Evolutionary conservation across 1,140 invertebrate species (phyloP), one percentile per base, ranked within the genome.

Genomic region (Battus philenor): DNA sequence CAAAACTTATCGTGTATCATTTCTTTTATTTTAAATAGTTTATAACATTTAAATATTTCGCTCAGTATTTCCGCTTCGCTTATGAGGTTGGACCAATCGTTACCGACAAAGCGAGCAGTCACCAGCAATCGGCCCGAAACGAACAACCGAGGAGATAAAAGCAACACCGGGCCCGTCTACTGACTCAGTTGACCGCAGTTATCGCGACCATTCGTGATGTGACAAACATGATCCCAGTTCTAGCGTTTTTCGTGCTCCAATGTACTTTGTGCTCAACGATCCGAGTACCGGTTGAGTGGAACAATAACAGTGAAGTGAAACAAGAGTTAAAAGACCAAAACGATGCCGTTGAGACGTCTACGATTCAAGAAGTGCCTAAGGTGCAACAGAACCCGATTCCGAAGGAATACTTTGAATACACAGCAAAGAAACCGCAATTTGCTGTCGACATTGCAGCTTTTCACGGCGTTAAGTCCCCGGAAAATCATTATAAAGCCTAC

Each of bases 111-210:
- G 59, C 69, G 72, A 70, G 59, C 50, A 69, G 66, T 64, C 60
- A 57, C 49, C 54, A 53, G 68, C 75, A 77, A 83, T 71, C 63
- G 68, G 67, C 49, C 59, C 60, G 68, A 64, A 50, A 73, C 67
- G 67, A 53, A 51, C 59, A 58, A 77, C 80, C 78, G 81, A 85
- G 75, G 67, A 77, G 73, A 81, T 85, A 85, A 76, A 84, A 68
- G 73, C 65, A 49, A 54, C 69, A 45, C 54, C 31, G 50, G 32
- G 33, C 39, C 58, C 51, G 30, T 55, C 54, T 63, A 50, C 54
- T 62, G 50, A 73, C 67, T 66, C 72, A 83, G 79, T 83, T 63
- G 61, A 68, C 60, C 66, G 68, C 43, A 51, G 55, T 47, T 47
- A 27, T 50, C 59, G 54, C 50, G 63, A 68, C 66, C 61, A 46